A percentile compares a stretch with the other conserved stretches of the same genome.
These are phyloP conservation scores for Turritopsis dohrnii DNA, from an alignment of 30 jellyfish, hydroid and myxozoan genomes.

Conservation along the genomic window DNA sequence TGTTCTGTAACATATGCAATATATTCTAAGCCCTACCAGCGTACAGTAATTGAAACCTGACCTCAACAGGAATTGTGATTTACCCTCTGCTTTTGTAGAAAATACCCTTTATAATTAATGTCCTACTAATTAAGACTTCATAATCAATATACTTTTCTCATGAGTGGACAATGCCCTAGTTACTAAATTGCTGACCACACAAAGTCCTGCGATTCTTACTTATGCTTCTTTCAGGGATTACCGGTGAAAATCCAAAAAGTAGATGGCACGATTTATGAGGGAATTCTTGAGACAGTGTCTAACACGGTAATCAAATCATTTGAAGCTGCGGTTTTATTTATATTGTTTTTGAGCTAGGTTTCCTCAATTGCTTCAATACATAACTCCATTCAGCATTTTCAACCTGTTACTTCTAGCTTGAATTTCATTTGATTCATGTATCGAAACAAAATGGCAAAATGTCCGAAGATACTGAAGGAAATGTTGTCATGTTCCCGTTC, in stretches of 20 bases:
- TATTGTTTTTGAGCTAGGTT: too few relatives aligned
- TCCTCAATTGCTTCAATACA: neutral
- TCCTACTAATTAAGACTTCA: too few relatives aligned
- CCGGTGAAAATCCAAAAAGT: conserved; percentile 24
- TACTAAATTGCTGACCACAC: neutral
- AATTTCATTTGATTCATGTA: conserved; percentile 27
- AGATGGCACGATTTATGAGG: conserved; percentile 35
- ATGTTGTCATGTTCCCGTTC: conserved; percentile 18
- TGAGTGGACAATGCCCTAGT: neutral
- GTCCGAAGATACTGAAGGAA: conserved; percentile 1
- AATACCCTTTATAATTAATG: too few relatives aligned
- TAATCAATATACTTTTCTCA: too few relatives aligned
- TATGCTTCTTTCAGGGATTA: conserved; percentile 14
- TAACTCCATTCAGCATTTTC: neutral
- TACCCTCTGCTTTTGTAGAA: too few relatives aligned
- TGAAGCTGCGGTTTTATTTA: too few relatives aligned
- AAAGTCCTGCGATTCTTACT: neutral
- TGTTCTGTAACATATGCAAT: too few relatives aligned
- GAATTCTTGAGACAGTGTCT: conserved; percentile 37
- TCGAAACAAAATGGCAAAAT: conserved; percentile 6
- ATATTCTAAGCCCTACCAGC: too few relatives aligned
- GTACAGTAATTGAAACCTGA: too few relatives aligned
- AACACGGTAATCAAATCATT: neutral
- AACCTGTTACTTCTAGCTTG: conserved; percentile 5
- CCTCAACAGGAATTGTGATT: too few relatives aligned